Conservation (phyloP, 2,888 invertebrate species). For the Notodonta dromedarius region DNA sequence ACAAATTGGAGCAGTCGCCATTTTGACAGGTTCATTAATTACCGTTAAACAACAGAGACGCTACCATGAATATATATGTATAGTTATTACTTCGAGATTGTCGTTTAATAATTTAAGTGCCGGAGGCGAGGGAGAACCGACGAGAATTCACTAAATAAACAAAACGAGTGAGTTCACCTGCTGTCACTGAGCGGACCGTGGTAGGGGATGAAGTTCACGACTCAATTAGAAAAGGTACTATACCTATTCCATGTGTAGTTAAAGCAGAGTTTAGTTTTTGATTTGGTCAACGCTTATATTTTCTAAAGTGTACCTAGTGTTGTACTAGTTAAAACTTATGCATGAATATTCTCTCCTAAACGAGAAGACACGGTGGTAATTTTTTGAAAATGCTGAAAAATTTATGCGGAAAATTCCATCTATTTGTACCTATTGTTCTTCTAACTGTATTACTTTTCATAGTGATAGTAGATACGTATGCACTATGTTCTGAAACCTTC, state of each 20-base stretch:
- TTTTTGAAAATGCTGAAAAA: too few relatives aligned
- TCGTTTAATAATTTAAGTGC: slow-evolving; percentile 45
- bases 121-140: slow-evolving; percentile 29
- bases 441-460: too few relatives aligned
- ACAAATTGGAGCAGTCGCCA: slow-evolving; percentile 18
- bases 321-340: too few relatives aligned
- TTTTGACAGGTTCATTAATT: slow-evolving; percentile 31
- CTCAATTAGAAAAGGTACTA: slow-evolving; percentile 21
- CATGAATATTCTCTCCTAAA: too few relatives aligned
- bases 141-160: slow-evolving; percentile 50
- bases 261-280: too few relatives aligned
- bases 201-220: slow-evolving; percentile 22
- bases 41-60: slow-evolving; percentile 1
- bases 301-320: too few relatives aligned
- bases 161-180: slow-evolving; percentile 35
- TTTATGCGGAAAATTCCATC: too few relatives aligned
- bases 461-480: too few relatives aligned
- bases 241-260: too few relatives aligned
- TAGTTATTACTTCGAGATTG: slow-evolving; percentile 24
- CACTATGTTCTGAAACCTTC: not conserved
- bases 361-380: too few relatives aligned
- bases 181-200: slow-evolving; percentile 19
- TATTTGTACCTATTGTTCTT: too few relatives aligned
- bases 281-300: too few relatives aligned
- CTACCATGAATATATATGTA: slow-evolving; percentile 6